Evolutionary conservation across 1,140 invertebrate genomes (phyloP).

Genomic region (Nilaparvata lugens): DNA sequence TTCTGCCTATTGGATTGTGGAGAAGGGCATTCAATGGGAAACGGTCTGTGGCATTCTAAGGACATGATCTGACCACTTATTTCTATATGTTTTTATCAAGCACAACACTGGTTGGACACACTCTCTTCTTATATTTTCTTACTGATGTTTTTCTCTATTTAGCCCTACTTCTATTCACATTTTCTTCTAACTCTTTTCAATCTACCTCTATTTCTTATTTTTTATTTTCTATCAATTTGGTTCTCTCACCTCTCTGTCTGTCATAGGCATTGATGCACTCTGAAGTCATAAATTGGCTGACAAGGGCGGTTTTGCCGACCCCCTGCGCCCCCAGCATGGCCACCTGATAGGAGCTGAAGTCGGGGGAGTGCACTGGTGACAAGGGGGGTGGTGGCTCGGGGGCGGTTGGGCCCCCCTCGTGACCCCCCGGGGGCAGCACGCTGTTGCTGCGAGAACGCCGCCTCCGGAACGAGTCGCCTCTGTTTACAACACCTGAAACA

Average conservation of each 20-base stretch:
- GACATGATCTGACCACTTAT: too few relatives aligned
- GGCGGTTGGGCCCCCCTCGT: slow-evolving; percentile 32
- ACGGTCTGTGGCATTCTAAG: too few relatives aligned
- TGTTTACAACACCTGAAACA: slow-evolving; percentile 69
- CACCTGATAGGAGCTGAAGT: slow-evolving; percentile 50
- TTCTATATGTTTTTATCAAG: too few relatives aligned
- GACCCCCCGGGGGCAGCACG: slow-evolving; percentile 43
- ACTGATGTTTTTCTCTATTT: too few relatives aligned
- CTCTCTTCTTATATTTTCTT: too few relatives aligned
- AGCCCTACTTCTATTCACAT: too few relatives aligned
- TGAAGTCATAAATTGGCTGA: slow-evolving; percentile 89
- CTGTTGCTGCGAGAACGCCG: slow-evolving; percentile 70
- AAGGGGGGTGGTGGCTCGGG: slow-evolving; percentile 26
- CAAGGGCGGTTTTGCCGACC: slow-evolving; percentile 83
- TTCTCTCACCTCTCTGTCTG: slow-evolving; percentile 29
- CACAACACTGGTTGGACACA: too few relatives aligned
- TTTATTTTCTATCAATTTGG: too few relatives aligned
- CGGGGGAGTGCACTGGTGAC: slow-evolving; percentile 7
- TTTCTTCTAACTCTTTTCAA: too few relatives aligned
- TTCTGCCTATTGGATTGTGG: too few relatives aligned
- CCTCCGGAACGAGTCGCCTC: slow-evolving; percentile 77
- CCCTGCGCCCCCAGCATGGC: slow-evolving; percentile 76
- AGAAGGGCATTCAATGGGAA: too few relatives aligned
- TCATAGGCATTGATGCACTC: slow-evolving; percentile 92
- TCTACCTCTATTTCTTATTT: too few relatives aligned